Evolutionary conservation across 2,888 invertebrate genomes (phyloP).

Genomic region (Eudasyphora cyanicolor): DNA sequence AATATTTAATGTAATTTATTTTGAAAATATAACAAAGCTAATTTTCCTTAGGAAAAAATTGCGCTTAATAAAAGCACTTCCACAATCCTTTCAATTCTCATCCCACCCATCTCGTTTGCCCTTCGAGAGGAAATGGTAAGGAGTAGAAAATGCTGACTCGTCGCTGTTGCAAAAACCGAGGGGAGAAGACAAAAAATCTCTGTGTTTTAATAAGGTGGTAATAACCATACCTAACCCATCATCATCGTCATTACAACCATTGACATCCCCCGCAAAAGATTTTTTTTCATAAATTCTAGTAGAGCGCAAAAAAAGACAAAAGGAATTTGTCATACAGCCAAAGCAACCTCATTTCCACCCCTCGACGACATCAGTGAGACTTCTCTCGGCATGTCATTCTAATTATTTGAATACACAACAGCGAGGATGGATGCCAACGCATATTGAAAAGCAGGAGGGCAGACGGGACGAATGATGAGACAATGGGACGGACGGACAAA

Average conservation of each 20-base stretch:
- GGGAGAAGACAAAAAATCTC: conserved; percentile 2
- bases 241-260: conserved; percentile 47
- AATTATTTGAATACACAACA: conserved; percentile 61
- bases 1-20: too few relatives aligned
- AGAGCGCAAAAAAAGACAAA: neutral
- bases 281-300: neutral
- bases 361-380: conserved; percentile 24
- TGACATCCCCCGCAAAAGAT: conserved; percentile 54
- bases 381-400: conserved; percentile 57
- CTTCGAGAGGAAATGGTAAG: neutral
- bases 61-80: neutral
- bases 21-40: too few relatives aligned
- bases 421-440: conserved; percentile 41
- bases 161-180: neutral
- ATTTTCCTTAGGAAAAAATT: too few relatives aligned
- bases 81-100: neutral
- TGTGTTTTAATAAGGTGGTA: conserved; percentile 49
- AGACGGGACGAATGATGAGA: neutral
- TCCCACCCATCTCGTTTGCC: neutral
- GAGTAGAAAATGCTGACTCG: conserved; percentile 3
- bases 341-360: conserved; percentile 24
- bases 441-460: neutral
- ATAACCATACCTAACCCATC: conserved; percentile 51
- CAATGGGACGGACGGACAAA: neutral
- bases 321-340: conserved; percentile 4